Evolutionary conservation across 1,140 invertebrate genomes (phyloP).

Genomic region (Lasioglossum baleicum): DNA sequence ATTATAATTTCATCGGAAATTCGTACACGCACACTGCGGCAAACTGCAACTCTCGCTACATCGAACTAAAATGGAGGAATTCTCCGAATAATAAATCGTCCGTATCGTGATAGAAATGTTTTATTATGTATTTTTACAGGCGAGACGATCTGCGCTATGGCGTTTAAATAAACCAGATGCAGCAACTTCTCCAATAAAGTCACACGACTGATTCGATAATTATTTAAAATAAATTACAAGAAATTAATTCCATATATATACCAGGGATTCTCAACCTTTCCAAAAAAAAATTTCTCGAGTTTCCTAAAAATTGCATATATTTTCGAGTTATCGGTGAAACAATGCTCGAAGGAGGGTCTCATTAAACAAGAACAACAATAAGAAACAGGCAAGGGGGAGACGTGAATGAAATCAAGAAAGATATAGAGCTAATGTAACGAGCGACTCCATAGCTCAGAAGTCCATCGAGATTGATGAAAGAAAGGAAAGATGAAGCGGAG

Average conservation of each 20-base stretch:
- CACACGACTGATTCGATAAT: background rate
- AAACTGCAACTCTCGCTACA: background rate
- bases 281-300: background rate
- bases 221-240: background rate
- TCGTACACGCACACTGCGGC: constrained; percentile 6
- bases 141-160: no score
- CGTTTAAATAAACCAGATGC: no score
- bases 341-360: background rate
- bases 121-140: background rate
- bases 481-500: background rate
- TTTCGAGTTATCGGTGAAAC: background rate
- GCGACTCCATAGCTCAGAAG: background rate
- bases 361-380: background rate
- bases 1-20: constrained; percentile 31
- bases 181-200: background rate
- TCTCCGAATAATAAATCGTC: background rate
- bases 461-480: background rate
- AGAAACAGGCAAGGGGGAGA: background rate
- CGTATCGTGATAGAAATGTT: background rate
- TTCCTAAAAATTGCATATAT: background rate
- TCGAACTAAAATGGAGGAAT: constrained; percentile 22
- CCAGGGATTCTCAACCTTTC: background rate
- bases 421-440: background rate
- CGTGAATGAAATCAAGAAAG: background rate
- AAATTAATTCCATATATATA: background rate